Evolutionary conservation across 2,113 vertebrate genomes (phyloP).

Genomic region (Craseonycteris thonglongyai): DNA sequence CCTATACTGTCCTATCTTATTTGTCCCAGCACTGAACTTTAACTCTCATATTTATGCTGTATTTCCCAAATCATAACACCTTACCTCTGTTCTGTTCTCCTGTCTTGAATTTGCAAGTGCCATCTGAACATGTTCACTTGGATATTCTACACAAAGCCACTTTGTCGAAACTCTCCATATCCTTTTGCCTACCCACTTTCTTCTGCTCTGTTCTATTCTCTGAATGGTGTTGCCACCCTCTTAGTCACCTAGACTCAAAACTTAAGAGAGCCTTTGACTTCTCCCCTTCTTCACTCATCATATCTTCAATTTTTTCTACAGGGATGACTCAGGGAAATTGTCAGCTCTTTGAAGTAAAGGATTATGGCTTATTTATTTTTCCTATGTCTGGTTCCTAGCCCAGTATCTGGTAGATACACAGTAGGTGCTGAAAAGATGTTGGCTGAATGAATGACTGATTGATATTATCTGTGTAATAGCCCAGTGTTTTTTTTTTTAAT

Average conservation of each 20-base stretch:
- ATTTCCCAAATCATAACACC: not conserved
- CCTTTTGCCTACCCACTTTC: no score
- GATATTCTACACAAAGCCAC: not conserved
- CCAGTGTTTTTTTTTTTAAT: not conserved
- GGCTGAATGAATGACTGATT: not conserved
- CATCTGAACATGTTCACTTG: not conserved
- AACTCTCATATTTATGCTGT: not conserved
- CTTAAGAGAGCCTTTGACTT: not conserved
- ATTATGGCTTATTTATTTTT: not conserved
- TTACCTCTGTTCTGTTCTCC: not conserved
- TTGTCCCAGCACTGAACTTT: not conserved
- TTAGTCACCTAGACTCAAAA: not conserved
- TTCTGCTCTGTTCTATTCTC: not conserved
- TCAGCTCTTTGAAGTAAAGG: not conserved
- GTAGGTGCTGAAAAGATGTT: not conserved
- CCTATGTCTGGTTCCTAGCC: not conserved
- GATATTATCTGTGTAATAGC: not conserved
- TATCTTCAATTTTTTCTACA: not conserved
- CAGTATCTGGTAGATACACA: not conserved
- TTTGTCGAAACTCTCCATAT: not conserved
- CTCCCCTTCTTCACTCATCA: not conserved
- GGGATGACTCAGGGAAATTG: not conserved
- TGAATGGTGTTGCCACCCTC: not conserved
- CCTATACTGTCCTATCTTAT: not conserved
- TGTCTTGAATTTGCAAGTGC: not conserved